Evolutionary conservation across 2,797 vertebrate species (phyloP).

Genomic region (Micropoecilia bifurca): DNA sequence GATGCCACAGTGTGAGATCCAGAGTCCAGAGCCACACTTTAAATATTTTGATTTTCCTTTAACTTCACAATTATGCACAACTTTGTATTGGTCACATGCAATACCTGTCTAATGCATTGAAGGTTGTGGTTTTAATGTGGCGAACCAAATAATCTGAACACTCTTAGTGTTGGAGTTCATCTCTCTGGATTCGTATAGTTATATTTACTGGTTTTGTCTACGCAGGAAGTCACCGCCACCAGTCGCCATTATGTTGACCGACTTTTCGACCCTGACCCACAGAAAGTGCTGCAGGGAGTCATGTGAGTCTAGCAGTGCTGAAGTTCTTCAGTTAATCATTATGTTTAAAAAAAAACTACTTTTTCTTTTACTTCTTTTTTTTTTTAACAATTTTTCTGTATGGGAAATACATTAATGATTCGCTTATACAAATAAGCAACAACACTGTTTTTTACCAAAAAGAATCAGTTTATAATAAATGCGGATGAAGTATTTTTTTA

Average conservation of each 20-base stretch:
- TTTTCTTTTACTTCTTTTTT: not conserved
- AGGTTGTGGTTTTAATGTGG: not conserved
- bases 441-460: too few species aligned
- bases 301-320: slow-evolving; percentile 87
- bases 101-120: not conserved
- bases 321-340: not conserved
- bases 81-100: not conserved
- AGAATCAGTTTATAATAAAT: not conserved
- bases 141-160: not conserved
- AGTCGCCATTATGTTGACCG: slow-evolving; percentile 99
- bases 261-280: slow-evolving; percentile 97
- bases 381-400: not conserved
- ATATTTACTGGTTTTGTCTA: slow-evolving; percentile 52
- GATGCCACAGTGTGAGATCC: not conserved
- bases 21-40: not conserved
- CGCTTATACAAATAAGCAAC: not conserved
- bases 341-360: not conserved
- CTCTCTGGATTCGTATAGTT: slow-evolving; percentile 9
- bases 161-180: not conserved
- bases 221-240: slow-evolving; percentile 96
- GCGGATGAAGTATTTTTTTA: not conserved
- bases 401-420: not conserved
- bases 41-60: not conserved
- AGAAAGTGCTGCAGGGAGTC: slow-evolving; percentile 99
- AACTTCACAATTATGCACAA: not conserved